Base-by-base conservation (phyloP, 2,797 vertebrate genomes). In the Allobates femoralis region DNA sequence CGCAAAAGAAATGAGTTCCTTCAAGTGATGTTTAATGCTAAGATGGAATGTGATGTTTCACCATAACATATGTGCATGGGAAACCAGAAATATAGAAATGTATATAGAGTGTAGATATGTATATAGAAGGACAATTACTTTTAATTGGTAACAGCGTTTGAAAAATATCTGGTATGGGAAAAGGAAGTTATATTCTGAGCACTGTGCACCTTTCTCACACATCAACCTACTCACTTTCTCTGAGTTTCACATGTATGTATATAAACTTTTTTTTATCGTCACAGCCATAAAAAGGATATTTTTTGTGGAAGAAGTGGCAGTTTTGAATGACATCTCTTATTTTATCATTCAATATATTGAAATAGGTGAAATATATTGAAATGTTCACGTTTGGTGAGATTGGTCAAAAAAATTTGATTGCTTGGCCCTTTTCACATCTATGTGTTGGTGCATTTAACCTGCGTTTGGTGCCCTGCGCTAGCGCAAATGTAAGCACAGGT, bases 41-140 rank as follows among this genome's bases (percentile, higher is more conserved):
- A 81, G 55, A 58, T 81, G 83, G 81, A 87, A 87, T 84, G 86
- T 84, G 66, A 75, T 50, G 76, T 88, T 86, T 88, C 41, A 80
- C 50, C 46, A 85, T 85, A 85, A 85, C 86, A 88, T 81, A 64
- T 84, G 76, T 64, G 82, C 50, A 85, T 76, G 82, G 69, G 82
- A 85, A 84, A 85, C 30, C 23, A 64, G 82, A 81, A 88, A 67
- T 88, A 84, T 64, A 87, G 73, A 83, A 60, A 62, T 83, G 81
- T 83, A 83, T 60, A 83, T 83, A 83, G 55, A 74, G 64, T 80
- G 67, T 66, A 77, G 66, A 87, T 74, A 84, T 85, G 86, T 84
- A 88, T 76, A 88, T 62, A 84, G 21, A 85, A 79, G 71, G 64
- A 79, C 76, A 87, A 87, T 87, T 84, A 84, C 32, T 66, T 62